phyloP scores from a whole-genome alignment of 1,140 invertebrate species.

The Cotesia vestalis region DNA sequence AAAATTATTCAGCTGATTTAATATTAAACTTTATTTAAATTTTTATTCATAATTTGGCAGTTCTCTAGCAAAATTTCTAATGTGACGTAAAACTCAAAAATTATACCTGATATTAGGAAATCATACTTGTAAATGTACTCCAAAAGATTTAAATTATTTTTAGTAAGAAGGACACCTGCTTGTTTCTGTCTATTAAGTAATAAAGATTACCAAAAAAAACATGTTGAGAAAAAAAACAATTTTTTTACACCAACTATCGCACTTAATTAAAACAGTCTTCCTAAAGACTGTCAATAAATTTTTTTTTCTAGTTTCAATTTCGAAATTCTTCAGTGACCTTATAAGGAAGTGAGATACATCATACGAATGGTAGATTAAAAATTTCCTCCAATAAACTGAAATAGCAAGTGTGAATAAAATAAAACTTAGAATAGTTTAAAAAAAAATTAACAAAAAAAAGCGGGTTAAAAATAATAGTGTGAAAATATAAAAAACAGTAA shows the following conservation, averaged over 20 bases:
- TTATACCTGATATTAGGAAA: conserved; percentile 41
- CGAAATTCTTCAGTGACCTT: conserved; percentile 56
- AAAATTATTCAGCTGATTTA: no score
- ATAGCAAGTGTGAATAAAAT: neutral
- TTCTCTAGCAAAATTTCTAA: conserved; percentile 30
- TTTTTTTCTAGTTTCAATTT: conserved; percentile 46
- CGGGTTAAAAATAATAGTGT: conserved; percentile 16
- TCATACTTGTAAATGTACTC: conserved; percentile 22
- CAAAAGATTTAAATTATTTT: conserved; percentile 39
- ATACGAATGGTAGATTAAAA: neutral
- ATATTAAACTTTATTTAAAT: conserved; percentile 24
- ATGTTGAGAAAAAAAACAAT: no score
- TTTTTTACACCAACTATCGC: no score
- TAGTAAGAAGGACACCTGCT: conserved; percentile 38
- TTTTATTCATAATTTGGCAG: conserved; percentile 17
- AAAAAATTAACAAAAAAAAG: conserved; percentile 10
- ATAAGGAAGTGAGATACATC: conserved; percentile 52
- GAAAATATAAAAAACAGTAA: conserved; percentile 34
- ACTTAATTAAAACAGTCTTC: no score
- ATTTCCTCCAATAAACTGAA: neutral
- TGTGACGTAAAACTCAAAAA: conserved; percentile 31
- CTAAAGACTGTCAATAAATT: neutral
- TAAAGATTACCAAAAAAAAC: conserved; percentile 13
- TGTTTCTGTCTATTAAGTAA: conserved; percentile 25
- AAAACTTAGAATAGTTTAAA: conserved; percentile 6